Evolutionary conservation across 2,888 invertebrate genomes (phyloP), one percentile per base, ranked within the genome.

Genomic region (Caenorhabditis becei): DNA sequence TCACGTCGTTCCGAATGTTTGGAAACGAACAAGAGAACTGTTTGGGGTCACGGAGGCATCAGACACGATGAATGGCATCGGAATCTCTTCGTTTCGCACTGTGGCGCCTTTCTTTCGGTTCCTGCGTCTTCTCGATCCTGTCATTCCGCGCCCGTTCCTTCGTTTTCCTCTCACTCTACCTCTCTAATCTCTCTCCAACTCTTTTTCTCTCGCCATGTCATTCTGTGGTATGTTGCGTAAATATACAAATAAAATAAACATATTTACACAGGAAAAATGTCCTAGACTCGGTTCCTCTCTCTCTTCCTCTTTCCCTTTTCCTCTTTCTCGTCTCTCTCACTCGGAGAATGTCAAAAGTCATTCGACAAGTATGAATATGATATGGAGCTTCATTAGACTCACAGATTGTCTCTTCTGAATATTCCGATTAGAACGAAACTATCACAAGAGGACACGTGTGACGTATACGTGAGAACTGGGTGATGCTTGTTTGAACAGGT

Each of bases 311-410:
- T 24, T 44, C 37, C n/a, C 32, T 49, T 18, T 58, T 26, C 61
- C 51, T 35, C 14, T 24, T 23, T 66, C 56, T 35, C 26, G 28
- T 66, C 35, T 59, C 70, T 59, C 58, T 89, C 85, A 20, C 82
- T 86, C 88, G 88, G 87, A 49, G 89, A 5, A 47, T 18, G 18
- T 47, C 47, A 47, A 11, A 47, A 47, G 47, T 47, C 47, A 47
- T 47, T 10, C 20, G 11, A 47, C 18, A 41, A 11, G 14, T 2
- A 47, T 47, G 47, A 18, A 47, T 47, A 47, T 47, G 10, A n/a
- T n/a, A n/a, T n/a, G n/a, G n/a, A n/a, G n/a, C n/a, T 35, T 35
- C 35, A 35, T 35, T 35, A 35, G 35, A 8, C 10, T 35, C 7
- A 10, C 35, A 8, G 5, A 5, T 47, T 11, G 4, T 20, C 18